phyloP scores from a whole-genome alignment of 1,140 invertebrate genomes.

The Nasonia longicornis region DNA sequence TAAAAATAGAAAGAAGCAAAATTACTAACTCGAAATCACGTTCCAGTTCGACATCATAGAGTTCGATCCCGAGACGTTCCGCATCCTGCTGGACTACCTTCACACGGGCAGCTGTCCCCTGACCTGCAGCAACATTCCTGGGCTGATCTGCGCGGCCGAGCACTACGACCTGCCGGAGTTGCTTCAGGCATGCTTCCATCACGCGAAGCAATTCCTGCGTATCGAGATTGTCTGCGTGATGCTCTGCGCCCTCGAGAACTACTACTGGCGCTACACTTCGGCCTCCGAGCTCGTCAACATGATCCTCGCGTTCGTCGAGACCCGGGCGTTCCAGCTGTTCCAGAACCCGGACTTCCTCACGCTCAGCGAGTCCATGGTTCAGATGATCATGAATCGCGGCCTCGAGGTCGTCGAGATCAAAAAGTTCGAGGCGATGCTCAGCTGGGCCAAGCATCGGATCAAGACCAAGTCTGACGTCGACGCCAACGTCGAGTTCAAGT shows the following conservation, averaged over 20 bases:
- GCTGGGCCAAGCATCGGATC: conserved; percentile 88
- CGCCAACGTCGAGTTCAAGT: conserved; percentile 89
- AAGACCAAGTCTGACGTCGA: conserved; percentile 81
- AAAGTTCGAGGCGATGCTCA: conserved; percentile 94
- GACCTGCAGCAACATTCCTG: conserved; percentile 92
- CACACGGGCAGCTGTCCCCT: conserved; percentile 92
- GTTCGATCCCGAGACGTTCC: conserved; percentile 94
- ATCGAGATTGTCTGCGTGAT: conserved; percentile 94
- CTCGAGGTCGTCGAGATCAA: conserved; percentile 89
- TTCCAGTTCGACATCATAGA: conserved; percentile 92
- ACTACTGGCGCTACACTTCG: conserved; percentile 95
- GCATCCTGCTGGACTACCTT: conserved; percentile 89
- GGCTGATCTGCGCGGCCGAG: conserved; percentile 92
- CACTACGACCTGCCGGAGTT: conserved; percentile 94
- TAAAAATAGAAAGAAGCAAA: neutral
- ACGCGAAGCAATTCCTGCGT: conserved; percentile 91
- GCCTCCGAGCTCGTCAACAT: conserved; percentile 94
- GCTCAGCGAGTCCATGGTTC: conserved; percentile 93
- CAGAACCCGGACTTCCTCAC: conserved; percentile 85
- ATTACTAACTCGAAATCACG: conserved; percentile 4
- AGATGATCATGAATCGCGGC: conserved; percentile 92
- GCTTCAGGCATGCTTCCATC: conserved; percentile 93
- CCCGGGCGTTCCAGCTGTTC: conserved; percentile 85
- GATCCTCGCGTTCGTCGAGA: conserved; percentile 92
- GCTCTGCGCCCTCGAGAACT: conserved; percentile 92